Evolutionary conservation across 1,140 invertebrate genomes (phyloP).

Genomic region (Drosophila jambulina): DNA sequence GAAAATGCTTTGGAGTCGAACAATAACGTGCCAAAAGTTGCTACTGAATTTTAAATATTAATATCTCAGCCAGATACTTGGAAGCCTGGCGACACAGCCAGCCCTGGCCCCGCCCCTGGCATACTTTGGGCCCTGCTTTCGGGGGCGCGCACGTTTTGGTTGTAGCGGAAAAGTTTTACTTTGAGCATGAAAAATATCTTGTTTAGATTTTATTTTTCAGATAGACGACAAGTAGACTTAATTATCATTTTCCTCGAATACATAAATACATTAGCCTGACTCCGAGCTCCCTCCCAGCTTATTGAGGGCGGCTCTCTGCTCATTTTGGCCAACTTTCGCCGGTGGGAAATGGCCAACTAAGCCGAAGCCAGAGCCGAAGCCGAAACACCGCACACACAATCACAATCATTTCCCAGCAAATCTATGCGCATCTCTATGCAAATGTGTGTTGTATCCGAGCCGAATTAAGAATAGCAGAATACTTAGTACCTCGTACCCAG

Average conservation of each 20-base stretch:
- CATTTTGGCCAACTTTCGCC: conserved; percentile 76
- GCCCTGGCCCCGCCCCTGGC: conserved; percentile 14
- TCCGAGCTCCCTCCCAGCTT: conserved; percentile 34
- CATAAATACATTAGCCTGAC: conserved; percentile 63
- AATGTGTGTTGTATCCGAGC: conserved; percentile 71
- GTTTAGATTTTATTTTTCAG: conserved; percentile 84
- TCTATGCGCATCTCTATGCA: conserved; percentile 77
- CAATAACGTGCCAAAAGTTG: conserved; percentile 84
- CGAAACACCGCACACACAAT: conserved; percentile 56
- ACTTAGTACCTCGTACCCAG: conserved; percentile 37
- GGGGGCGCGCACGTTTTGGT: conserved; percentile 77
- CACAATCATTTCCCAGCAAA: conserved; percentile 81
- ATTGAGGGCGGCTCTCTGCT: conserved; percentile 64
- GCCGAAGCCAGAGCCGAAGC: conserved; percentile 13
- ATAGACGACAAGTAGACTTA: conserved; percentile 83
- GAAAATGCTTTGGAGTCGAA: conserved; percentile 64
- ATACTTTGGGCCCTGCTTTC: conserved; percentile 34
- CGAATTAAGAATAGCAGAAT: conserved; percentile 69
- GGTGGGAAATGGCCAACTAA: conserved; percentile 43
- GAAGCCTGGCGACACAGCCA: conserved; percentile 42
- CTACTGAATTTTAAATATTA: conserved; percentile 85
- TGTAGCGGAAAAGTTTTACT: conserved; percentile 78
- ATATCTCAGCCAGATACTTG: conserved; percentile 59
- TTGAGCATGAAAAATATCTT: conserved; percentile 84
- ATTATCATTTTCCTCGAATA: conserved; percentile 81